Conservation (phyloP, 2,888 invertebrate genomes). For the Megastigmus dorsalis region DNA sequence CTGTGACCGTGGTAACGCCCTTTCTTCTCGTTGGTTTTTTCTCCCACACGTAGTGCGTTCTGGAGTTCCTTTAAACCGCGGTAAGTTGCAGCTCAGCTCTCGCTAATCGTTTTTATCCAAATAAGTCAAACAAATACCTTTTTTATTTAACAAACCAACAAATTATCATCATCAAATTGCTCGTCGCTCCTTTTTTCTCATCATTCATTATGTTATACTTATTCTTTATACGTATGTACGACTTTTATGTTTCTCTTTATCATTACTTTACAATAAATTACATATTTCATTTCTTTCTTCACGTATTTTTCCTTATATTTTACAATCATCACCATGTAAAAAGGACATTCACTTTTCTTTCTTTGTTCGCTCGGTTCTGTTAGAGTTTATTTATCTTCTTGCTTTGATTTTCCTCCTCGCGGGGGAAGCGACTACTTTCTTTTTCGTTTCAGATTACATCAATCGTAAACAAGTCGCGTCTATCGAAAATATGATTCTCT, state of each 20-base stretch:
- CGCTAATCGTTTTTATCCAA: conserved; percentile 70
- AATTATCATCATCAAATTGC: conserved; percentile 46
- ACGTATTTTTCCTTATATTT: conserved; percentile 14
- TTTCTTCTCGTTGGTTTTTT: conserved; percentile 75
- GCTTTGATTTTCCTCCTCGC: conserved; percentile 36
- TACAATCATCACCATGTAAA: conserved; percentile 39
- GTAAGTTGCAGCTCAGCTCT: conserved; percentile 87
- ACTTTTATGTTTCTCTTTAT: conserved; percentile 9
- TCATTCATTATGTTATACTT: conserved; percentile 41
- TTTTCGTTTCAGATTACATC: conserved; percentile 51
- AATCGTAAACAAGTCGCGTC: conserved; percentile 52
- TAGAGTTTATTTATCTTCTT: conserved; percentile 48
- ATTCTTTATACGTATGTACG: conserved; percentile 22
- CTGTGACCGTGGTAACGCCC: conserved; percentile 75
- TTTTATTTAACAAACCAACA: conserved; percentile 28
- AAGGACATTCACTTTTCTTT: conserved; percentile 33
- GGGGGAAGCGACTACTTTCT: conserved; percentile 40
- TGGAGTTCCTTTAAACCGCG: conserved; percentile 99
- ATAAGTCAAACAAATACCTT: not conserved
- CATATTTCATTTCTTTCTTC: conserved; percentile 14
- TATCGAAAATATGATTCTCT: conserved; percentile 25
- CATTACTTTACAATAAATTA: too few relatives aligned
- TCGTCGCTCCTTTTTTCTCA: conserved; percentile 50
- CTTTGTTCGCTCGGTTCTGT: conserved; percentile 46
- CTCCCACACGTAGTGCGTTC: conserved; percentile 89